Percentiles rank a stretch among this genome's conserved stretches.
Evolutionary conservation across 2,113 vertebrate genomes (phyloP).

Genomic region (Scatophagus argus): DNA sequence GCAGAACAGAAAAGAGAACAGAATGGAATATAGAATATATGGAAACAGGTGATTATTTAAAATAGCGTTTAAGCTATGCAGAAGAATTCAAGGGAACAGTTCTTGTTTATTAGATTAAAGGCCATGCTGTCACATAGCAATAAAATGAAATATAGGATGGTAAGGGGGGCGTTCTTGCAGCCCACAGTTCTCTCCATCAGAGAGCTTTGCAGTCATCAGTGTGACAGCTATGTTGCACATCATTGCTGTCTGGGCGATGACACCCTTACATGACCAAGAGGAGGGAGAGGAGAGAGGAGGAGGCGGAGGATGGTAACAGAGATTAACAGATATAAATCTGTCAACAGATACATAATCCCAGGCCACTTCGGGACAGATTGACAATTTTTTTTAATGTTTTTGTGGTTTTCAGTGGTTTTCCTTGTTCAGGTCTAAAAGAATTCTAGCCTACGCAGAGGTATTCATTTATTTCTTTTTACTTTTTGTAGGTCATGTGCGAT

Average conservation of each 20-base stretch:
- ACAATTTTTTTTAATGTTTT: not conserved
- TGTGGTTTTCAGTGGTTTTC: not conserved
- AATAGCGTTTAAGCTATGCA: not conserved
- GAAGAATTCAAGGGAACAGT: not conserved
- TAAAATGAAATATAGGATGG: constrained; percentile 22
- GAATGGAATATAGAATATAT: no score
- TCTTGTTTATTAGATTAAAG: constrained; percentile 20
- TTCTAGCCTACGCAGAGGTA: not conserved
- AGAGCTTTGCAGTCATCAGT: constrained; percentile 26
- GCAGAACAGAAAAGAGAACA: not conserved
- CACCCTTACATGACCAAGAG: constrained; percentile 31
- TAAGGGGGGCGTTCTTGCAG: no score
- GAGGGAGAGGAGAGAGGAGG: not conserved
- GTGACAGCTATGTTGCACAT: constrained; percentile 43
- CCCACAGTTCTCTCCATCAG: constrained; percentile 38
- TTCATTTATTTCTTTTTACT: not conserved
- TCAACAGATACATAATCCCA: constrained; percentile 1
- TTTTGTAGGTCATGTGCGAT: not conserved
- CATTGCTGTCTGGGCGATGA: constrained; percentile 24
- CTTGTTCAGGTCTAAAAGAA: not conserved
- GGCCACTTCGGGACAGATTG: constrained; percentile 5
- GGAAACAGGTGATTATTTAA: not conserved
- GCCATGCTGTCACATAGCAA: constrained; percentile 3
- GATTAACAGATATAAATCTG: constrained; percentile 42
- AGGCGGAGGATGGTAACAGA: constrained; percentile 12